Conservation (phyloP, 2,797 vertebrate species). For the Poeciliopsis presidionis region DNA sequence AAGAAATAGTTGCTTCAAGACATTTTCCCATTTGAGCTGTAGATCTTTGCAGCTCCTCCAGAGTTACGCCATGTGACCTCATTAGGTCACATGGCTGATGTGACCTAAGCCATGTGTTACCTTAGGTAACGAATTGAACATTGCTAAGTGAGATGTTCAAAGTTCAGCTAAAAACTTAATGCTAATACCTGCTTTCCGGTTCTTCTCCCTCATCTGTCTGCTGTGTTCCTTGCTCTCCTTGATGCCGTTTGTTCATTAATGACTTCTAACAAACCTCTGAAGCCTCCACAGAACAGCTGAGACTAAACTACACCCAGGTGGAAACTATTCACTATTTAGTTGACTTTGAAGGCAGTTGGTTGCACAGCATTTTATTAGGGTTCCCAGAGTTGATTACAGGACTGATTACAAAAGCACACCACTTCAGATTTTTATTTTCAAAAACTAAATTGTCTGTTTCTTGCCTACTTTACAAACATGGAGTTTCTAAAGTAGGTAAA, state of each 20-base stretch:
- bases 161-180: not conserved
- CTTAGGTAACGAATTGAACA: not conserved
- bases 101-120: too few relatives aligned
- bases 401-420: not conserved
- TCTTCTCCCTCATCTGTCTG: not conserved
- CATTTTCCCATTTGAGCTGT: not conserved
- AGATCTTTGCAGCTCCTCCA: not conserved
- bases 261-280: not conserved
- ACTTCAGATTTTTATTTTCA: not conserved
- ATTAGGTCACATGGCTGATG: not conserved
- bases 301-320: not conserved
- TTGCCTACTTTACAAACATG: not conserved
- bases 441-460: not conserved
- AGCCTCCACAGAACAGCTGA: not conserved
- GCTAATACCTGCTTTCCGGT: not conserved
- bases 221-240: not conserved
- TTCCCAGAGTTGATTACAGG: not conserved
- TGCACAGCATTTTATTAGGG: not conserved
- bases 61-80: too few relatives aligned
- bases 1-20: not conserved
- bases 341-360: not conserved
- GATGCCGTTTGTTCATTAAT: not conserved
- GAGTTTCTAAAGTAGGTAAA: too few relatives aligned
- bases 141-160: not conserved
- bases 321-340: not conserved